phyloP scores from a whole-genome alignment of 2,888 invertebrate species.

The Hyposoter dolosus region DNA sequence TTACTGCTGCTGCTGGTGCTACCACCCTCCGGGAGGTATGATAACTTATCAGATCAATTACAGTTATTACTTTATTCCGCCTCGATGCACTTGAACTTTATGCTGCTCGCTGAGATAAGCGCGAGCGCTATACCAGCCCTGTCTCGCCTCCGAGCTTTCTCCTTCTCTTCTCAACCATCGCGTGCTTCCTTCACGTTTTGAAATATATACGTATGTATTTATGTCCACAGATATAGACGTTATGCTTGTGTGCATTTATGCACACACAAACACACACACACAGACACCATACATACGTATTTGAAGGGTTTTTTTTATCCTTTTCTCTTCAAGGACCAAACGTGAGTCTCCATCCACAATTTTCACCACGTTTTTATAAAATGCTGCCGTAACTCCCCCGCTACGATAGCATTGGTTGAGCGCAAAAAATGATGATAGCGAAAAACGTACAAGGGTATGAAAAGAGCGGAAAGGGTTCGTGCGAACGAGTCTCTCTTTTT shows the following conservation, averaged over 20 bases:
- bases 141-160: conserved; percentile 39
- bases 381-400: conserved; percentile 51
- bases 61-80: conserved; percentile 82
- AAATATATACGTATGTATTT: conserved; percentile 13
- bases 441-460: conserved; percentile 10
- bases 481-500: conserved; percentile 35
- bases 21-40: conserved; percentile 67
- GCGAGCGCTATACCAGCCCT: conserved; percentile 46
- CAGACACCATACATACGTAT: background rate
- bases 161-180: conserved; percentile 39
- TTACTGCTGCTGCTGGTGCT: conserved; percentile 20
- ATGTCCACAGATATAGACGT: conserved; percentile 6
- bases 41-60: conserved; percentile 83
- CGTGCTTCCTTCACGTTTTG: conserved; percentile 2
- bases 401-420: conserved; percentile 38
- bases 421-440: conserved; percentile 18
- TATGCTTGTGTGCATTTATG: background rate
- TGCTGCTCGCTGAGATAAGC: conserved; percentile 77
- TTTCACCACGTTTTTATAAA: conserved; percentile 58
- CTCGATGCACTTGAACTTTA: conserved; percentile 80
- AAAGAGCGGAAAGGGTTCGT: conserved; percentile 40
- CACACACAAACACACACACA: background rate
- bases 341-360: conserved; percentile 52
- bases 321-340: conserved; percentile 29
- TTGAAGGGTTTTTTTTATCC: conserved; percentile 13